phyloP scores from a whole-genome alignment of 2,888 invertebrate genomes.

The Enchytraeus crypticus region DNA sequence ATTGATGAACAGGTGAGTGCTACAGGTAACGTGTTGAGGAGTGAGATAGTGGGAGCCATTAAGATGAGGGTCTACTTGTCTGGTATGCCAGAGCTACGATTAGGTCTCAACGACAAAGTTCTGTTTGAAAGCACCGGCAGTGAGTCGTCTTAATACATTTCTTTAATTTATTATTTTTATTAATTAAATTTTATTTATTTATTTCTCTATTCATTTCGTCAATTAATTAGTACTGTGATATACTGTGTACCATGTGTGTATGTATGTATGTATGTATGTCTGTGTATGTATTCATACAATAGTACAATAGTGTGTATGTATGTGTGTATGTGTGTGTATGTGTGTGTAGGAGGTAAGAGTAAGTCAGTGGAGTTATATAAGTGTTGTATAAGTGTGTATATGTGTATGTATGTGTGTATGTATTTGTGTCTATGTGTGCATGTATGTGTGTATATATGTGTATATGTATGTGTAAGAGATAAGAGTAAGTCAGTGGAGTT shows the following conservation, averaged over 20 bases:
- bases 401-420: no score
- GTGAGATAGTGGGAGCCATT: constrained; percentile 95
- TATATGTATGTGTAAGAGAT: not conserved
- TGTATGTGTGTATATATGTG: not conserved
- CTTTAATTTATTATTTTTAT: no score
- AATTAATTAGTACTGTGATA: not conserved
- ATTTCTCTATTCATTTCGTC: not conserved
- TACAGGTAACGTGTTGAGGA: constrained; percentile 88
- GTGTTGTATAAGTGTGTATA: no score
- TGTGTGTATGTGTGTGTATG: no score
- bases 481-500: no score
- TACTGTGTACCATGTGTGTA: not conserved
- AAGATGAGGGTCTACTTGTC: constrained; percentile 97
- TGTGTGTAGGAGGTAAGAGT: no score
- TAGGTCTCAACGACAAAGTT: constrained; percentile 93
- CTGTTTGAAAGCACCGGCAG: constrained; percentile 91
- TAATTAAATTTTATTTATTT: not conserved
- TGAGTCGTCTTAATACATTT: constrained; percentile 33
- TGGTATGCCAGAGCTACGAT: constrained; percentile 92
- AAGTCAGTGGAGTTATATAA: no score
- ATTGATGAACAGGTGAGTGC: constrained; percentile 57
- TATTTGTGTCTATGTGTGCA: no score
- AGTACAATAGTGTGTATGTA: no score
- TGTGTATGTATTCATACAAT: no score
- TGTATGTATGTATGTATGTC: no score